Evolutionary conservation across 64 coral and sea anemone genomes (phyloP).

Genomic region (Exaiptasia diaphana): DNA sequence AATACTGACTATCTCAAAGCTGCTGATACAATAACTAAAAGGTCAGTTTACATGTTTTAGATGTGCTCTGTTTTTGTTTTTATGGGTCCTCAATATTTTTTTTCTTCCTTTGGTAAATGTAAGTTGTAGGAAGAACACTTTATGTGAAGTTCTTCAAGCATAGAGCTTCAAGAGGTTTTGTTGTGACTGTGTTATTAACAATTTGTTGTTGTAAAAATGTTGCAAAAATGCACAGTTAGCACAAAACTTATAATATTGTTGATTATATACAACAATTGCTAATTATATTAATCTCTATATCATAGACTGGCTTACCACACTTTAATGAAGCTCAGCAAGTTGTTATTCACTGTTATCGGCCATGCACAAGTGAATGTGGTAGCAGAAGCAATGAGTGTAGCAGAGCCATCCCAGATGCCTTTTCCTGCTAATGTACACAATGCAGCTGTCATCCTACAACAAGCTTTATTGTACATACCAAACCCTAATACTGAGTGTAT

Average conservation of each 20-base stretch:
- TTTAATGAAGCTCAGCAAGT: conserved; percentile 83
- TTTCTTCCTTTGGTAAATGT: too few relatives aligned
- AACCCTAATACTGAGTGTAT: conserved; percentile 83
- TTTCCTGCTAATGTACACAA: conserved; percentile 77
- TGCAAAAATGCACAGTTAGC: too few relatives aligned
- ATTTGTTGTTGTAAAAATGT: too few relatives aligned
- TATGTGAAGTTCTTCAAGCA: too few relatives aligned
- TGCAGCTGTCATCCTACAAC: conserved; percentile 91
- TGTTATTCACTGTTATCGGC: conserved; percentile 82
- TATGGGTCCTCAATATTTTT: too few relatives aligned
- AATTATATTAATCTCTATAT: neutral
- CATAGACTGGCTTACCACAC: conserved; percentile 70
- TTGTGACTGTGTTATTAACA: too few relatives aligned
- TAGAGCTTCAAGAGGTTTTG: too few relatives aligned
- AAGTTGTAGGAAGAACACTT: too few relatives aligned
- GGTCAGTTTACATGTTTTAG: conserved; percentile 20
- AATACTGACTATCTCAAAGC: conserved; percentile 77
- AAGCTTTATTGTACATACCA: conserved; percentile 88
- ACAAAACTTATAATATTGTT: too few relatives aligned
- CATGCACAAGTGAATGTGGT: conserved; percentile 92
- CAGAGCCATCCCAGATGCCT: conserved; percentile 50
- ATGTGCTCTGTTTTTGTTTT: neutral
- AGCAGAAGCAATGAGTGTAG: conserved; percentile 79
- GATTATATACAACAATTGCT: too few relatives aligned
- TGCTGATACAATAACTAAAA: conserved; percentile 79